Percentiles rank a stretch among this genome's conserved stretches.
phyloP scores from a whole-genome alignment of 2,797 vertebrate species.

The Cuculus canorus region DNA sequence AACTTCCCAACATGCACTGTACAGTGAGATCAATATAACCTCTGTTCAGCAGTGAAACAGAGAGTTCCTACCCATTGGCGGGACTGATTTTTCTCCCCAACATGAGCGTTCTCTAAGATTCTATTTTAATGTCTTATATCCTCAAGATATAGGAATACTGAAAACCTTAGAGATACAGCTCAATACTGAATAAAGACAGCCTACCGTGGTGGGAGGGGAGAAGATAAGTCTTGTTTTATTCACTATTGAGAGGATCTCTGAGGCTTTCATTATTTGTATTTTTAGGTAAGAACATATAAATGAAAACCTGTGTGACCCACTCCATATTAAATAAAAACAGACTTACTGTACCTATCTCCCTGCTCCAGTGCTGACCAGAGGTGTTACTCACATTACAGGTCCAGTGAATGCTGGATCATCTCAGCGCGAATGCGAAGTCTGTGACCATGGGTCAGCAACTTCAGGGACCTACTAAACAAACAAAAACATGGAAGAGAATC shows the following conservation, averaged over 20 bases:
- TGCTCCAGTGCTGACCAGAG: slow-evolving; percentile 72
- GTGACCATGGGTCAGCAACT: slow-evolving; percentile 71
- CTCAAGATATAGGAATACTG: slow-evolving; percentile 21
- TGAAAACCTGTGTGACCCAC: slow-evolving; percentile 72
- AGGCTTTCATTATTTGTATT: slow-evolving; percentile 64
- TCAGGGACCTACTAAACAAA: slow-evolving; percentile 73
- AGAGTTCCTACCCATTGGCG: slow-evolving; percentile 45
- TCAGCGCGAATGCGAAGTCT: slow-evolving; percentile 65
- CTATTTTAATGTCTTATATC: slow-evolving; percentile 3
- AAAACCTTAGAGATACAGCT: slow-evolving; percentile 67
- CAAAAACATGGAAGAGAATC: slow-evolving; percentile 67
- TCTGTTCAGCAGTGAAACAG: slow-evolving; percentile 70
- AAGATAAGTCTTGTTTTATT: slow-evolving; percentile 72
- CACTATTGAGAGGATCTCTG: slow-evolving; percentile 73
- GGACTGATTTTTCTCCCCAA: slow-evolving; percentile 37
- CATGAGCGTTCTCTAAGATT: slow-evolving; percentile 58
- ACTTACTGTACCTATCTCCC: slow-evolving; percentile 72
- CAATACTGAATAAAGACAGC: slow-evolving; percentile 67
- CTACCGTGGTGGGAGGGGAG: slow-evolving; percentile 25
- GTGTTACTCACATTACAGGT: slow-evolving; percentile 71
- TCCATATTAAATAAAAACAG: slow-evolving; percentile 73
- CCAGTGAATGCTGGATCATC: slow-evolving; percentile 71
- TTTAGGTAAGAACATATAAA: slow-evolving; percentile 34
- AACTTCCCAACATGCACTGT: slow-evolving; percentile 58
- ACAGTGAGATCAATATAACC: slow-evolving; percentile 61